These are phyloP conservation scores for Protophormia terraenovae DNA, from an alignment of 2,888 invertebrate genomes.

Conservation along the genomic window DNA sequence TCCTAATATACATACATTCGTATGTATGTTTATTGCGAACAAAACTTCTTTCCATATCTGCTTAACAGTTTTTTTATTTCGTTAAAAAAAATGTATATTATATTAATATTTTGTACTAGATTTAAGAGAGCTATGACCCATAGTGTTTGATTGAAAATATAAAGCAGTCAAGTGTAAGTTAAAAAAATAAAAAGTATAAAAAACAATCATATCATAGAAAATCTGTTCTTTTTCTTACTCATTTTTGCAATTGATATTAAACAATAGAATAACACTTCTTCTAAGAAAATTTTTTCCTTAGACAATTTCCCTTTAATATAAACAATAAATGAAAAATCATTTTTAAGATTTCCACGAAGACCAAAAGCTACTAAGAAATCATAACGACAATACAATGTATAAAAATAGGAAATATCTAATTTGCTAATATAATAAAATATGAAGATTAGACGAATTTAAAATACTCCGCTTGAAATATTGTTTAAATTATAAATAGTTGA, in stretches of 20 bases:
- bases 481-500: too few relatives aligned
- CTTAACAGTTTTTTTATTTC: too few relatives aligned
- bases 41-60: too few relatives aligned
- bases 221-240: not conserved
- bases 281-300: not conserved
- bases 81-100: too few relatives aligned
- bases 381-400: not conserved
- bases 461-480: too few relatives aligned
- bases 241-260: conserved; percentile 17
- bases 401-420: not conserved
- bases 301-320: not conserved
- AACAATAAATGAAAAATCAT: not conserved
- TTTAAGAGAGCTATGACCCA: too few relatives aligned
- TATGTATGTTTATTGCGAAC: too few relatives aligned
- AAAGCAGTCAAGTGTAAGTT: not conserved
- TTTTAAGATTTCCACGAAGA: not conserved
- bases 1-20: too few relatives aligned
- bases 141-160: not conserved
- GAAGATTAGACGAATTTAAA: too few relatives aligned
- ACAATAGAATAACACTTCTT: not conserved
- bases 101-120: not conserved
- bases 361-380: not conserved
- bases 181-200: not conserved
- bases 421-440: not conserved
- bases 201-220: conserved; percentile 7